phyloP scores from a whole-genome alignment of 2,113 vertebrate genomes.

The Erythrocercus mccallii region DNA sequence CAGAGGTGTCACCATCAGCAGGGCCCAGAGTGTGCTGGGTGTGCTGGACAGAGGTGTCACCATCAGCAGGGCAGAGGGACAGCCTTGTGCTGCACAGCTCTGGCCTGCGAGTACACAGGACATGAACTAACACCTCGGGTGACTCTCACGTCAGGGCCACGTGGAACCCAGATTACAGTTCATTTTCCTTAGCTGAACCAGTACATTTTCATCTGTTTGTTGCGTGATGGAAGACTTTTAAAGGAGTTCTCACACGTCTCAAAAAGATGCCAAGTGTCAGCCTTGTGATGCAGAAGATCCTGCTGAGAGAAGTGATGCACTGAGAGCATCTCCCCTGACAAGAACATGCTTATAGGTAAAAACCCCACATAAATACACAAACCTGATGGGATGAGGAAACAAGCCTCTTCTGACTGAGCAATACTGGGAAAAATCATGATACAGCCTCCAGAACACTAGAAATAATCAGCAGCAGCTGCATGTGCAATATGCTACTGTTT shows the following conservation, averaged over 20 bases:
- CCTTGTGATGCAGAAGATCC: not conserved
- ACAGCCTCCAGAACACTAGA: not conserved
- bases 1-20: not conserved
- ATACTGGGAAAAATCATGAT: not conserved
- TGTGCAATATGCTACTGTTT: not conserved
- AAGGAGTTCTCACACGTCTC: not conserved
- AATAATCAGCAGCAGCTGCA: not conserved
- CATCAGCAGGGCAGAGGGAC: not conserved
- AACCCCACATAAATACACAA: not conserved
- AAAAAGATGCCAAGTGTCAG: not conserved
- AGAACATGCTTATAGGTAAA: not conserved
- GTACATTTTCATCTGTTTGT: rapidly evolving
- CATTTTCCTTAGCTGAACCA: not conserved
- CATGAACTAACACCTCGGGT: rapidly evolving
- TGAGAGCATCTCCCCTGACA: not conserved
- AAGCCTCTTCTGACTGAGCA: not conserved
- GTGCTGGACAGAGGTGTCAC: not conserved
- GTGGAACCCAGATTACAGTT: rapidly evolving
- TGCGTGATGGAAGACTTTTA: not conserved
- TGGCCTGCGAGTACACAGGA: not conserved
- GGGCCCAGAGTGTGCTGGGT: not conserved
- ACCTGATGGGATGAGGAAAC: not conserved
- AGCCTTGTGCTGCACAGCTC: not conserved
- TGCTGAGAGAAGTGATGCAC: not conserved
- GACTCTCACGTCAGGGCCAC: not conserved